Conservation (phyloP, 2,797 vertebrate genomes). For the Melanotaenia nigrans region DNA sequence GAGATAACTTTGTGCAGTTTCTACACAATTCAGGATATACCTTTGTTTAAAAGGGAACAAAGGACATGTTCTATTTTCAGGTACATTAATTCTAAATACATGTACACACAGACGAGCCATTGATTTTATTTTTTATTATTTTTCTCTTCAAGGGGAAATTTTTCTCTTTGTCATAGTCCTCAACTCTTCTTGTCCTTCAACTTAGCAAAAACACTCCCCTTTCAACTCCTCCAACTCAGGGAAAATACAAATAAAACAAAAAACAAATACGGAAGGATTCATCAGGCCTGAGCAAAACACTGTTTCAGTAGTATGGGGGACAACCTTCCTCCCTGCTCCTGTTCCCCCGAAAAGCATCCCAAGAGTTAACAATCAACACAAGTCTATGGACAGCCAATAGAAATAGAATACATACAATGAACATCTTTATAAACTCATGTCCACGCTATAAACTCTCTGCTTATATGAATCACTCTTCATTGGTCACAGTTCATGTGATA, state of each 20-base stretch:
- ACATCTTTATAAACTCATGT: constrained; percentile 74
- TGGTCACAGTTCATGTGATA: constrained; percentile 70
- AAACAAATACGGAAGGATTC: constrained; percentile 75
- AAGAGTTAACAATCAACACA: constrained; percentile 80
- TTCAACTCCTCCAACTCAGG: constrained; percentile 74
- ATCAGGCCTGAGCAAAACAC: constrained; percentile 82
- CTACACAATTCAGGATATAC: not conserved
- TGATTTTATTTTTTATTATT: constrained; percentile 61
- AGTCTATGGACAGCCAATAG: constrained; percentile 79
- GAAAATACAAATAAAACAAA: constrained; percentile 78
- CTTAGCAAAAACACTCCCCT: constrained; percentile 67
- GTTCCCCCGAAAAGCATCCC: constrained; percentile 64
- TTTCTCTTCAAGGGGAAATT: constrained; percentile 82
- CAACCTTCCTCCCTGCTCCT: constrained; percentile 51
- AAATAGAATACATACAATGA: constrained; percentile 81
- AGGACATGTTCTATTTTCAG: not conserved
- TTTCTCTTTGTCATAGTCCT: constrained; percentile 83
- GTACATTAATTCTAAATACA: constrained; percentile 4
- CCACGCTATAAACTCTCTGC: constrained; percentile 68
- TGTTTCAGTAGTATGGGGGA: constrained; percentile 80
- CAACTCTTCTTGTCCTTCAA: constrained; percentile 68
- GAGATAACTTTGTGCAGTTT: not conserved
- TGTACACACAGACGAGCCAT: constrained; percentile 61
- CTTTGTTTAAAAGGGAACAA: not conserved
- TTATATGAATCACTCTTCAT: constrained; percentile 66